phyloP scores from a whole-genome alignment of 2,113 vertebrate species.

The Neogale vison region DNA sequence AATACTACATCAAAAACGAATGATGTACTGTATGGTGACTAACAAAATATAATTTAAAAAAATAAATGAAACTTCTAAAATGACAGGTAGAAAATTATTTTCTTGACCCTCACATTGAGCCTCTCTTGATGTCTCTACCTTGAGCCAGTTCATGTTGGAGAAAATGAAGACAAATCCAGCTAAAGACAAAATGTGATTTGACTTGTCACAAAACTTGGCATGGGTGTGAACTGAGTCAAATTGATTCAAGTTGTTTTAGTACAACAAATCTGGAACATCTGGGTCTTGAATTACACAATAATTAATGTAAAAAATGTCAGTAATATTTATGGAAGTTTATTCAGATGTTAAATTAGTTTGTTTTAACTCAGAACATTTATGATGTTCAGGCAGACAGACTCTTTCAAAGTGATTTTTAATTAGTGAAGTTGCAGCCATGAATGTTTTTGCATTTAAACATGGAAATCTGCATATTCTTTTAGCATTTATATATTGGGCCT shows the following conservation, averaged over 20 bases:
- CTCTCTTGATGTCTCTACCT: background rate
- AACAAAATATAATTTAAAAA: too few relatives aligned
- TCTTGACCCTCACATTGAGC: background rate
- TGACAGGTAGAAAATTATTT: conserved; percentile 16
- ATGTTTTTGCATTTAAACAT: background rate
- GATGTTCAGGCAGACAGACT: conserved; percentile 45
- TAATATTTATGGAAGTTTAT: conserved; percentile 69
- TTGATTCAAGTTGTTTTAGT: conserved; percentile 77
- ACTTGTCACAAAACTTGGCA: conserved; percentile 68
- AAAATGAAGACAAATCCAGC: conserved; percentile 28
- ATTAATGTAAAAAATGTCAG: conserved; percentile 74
- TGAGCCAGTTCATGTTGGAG: conserved; percentile 50
- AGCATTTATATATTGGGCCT: background rate
- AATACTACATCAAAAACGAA: too few relatives aligned
- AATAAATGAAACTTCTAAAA: conserved; percentile 15
- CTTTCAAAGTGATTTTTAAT: conserved; percentile 54
- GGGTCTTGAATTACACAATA: conserved; percentile 74
- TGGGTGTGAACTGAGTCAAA: conserved; percentile 71
- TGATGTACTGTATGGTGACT: too few relatives aligned
- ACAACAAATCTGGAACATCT: conserved; percentile 54
- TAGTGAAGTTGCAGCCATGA: background rate
- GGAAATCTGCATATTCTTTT: conserved; percentile 1
- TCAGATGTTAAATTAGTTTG: conserved; percentile 43
- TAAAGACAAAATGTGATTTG: conserved; percentile 69
- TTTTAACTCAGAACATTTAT: conserved; percentile 61